Percentiles rank a stretch among this genome's conserved stretches.
Evolutionary conservation across 2,888 invertebrate genomes (phyloP).

Genomic region (Yponomeuta plumbellus): DNA sequence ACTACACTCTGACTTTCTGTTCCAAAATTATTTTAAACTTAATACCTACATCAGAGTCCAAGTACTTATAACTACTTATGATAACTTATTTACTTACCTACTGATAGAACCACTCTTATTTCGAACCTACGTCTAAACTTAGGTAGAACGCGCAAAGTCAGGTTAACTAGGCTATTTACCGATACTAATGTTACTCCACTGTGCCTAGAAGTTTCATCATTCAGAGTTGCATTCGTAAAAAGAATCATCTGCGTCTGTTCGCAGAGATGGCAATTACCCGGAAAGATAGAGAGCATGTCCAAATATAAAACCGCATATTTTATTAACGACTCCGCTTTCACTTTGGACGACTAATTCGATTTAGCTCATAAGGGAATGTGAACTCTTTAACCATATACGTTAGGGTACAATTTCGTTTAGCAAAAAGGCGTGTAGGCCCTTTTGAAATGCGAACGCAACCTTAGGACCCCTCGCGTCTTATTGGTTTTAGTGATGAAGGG

Average conservation of each 20-base stretch:
- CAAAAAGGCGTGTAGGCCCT: constrained; percentile 48
- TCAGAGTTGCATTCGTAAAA: not conserved
- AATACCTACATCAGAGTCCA: too few relatives aligned
- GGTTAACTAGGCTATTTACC: too few relatives aligned
- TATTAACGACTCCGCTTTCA: constrained; percentile 45
- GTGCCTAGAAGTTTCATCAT: constrained; percentile 16
- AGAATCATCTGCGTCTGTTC: constrained; percentile 17
- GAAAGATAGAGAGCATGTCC: constrained; percentile 26
- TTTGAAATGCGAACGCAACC: constrained; percentile 40
- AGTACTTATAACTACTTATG: too few relatives aligned
- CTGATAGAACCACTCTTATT: too few relatives aligned
- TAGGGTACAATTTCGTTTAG: constrained; percentile 33
- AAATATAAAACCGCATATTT: constrained; percentile 44
- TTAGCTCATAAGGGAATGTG: constrained; percentile 25
- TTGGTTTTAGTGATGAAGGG: constrained; percentile 68
- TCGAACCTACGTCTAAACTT: too few relatives aligned
- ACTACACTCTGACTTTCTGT: too few relatives aligned
- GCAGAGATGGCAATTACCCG: constrained; percentile 14
- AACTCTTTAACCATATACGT: constrained; percentile 19
- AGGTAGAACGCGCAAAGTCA: too few relatives aligned
- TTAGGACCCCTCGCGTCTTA: constrained; percentile 62
- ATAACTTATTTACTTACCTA: too few relatives aligned
- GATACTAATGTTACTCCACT: too few relatives aligned
- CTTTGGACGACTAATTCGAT: constrained; percentile 40
- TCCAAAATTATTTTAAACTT: too few relatives aligned